Conservation (phyloP, 2,113 vertebrate species). For the Recurvirostra avosetta region DNA sequence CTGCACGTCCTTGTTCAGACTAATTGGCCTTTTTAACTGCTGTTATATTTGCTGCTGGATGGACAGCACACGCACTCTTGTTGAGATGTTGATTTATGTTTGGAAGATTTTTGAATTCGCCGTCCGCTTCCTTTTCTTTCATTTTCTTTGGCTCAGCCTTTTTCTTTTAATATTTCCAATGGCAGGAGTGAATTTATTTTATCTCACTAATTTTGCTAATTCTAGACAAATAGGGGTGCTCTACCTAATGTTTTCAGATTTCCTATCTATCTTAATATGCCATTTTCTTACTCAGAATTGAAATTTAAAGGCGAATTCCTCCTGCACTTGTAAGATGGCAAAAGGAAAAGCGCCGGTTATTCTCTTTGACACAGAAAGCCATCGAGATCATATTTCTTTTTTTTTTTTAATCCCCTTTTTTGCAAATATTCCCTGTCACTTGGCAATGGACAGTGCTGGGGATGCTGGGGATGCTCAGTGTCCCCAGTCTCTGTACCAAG, state of each 20-base stretch:
- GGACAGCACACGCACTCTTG: neutral
- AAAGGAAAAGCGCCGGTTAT: neutral
- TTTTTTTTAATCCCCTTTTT: neutral
- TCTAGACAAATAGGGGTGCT: neutral
- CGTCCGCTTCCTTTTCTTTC: neutral
- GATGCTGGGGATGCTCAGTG: neutral
- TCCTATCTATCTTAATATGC: neutral
- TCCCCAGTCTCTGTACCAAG: neutral
- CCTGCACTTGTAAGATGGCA: neutral
- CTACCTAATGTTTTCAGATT: neutral
- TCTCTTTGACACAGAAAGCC: neutral
- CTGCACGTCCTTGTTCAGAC: neutral
- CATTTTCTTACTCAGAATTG: neutral
- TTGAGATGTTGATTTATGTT: conserved; percentile 40
- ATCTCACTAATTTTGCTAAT: neutral
- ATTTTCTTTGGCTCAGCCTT: neutral
- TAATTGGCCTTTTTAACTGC: conserved; percentile 64
- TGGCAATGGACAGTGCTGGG: neutral
- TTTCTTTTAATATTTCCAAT: neutral
- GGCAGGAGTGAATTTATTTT: neutral
- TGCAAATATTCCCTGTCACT: neutral
- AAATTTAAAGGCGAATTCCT: neutral
- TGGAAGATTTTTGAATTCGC: neutral
- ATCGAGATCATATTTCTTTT: neutral
- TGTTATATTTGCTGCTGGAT: conserved; percentile 9